These are phyloP conservation scores for Grantiella picta DNA, from an alignment of 2,113 vertebrate species.

Conservation along the genomic window DNA sequence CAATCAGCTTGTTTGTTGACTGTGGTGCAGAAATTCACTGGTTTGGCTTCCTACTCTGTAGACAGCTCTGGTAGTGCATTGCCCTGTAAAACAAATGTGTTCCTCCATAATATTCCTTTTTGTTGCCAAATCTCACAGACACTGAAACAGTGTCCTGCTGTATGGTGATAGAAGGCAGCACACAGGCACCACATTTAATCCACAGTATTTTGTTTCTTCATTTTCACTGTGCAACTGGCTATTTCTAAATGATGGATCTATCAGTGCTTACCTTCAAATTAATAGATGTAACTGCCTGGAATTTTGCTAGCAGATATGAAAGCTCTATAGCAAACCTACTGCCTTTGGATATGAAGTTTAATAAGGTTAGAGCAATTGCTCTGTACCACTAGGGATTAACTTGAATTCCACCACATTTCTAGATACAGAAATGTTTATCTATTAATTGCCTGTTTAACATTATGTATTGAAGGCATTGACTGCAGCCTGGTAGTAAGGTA, in stretches of 20 bases:
- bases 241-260: background rate
- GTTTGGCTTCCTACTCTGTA: background rate
- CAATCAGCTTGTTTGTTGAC: constrained; percentile 54
- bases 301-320: constrained; percentile 22
- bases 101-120: background rate
- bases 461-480: constrained; percentile 45
- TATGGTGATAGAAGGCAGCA: background rate
- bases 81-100: background rate
- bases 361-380: constrained; percentile 34
- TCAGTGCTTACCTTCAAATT: constrained; percentile 54
- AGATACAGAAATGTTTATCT: constrained; percentile 26
- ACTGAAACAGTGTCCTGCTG: background rate
- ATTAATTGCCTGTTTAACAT: constrained; percentile 58
- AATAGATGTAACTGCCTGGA: constrained; percentile 39
- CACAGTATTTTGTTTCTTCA: background rate
- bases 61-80: background rate
- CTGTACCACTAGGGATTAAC: constrained; percentile 41
- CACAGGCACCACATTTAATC: background rate
- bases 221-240: background rate
- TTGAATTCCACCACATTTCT: constrained; percentile 20
- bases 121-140: background rate
- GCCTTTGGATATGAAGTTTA: constrained; percentile 47
- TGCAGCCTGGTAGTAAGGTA: constrained; percentile 15
- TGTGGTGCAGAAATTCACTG: constrained; percentile 42
- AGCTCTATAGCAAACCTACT: constrained; percentile 8